These are phyloP conservation scores for Percopsis transmontana DNA, from an alignment of 2,113 vertebrate species.

Conservation along the genomic window DNA sequence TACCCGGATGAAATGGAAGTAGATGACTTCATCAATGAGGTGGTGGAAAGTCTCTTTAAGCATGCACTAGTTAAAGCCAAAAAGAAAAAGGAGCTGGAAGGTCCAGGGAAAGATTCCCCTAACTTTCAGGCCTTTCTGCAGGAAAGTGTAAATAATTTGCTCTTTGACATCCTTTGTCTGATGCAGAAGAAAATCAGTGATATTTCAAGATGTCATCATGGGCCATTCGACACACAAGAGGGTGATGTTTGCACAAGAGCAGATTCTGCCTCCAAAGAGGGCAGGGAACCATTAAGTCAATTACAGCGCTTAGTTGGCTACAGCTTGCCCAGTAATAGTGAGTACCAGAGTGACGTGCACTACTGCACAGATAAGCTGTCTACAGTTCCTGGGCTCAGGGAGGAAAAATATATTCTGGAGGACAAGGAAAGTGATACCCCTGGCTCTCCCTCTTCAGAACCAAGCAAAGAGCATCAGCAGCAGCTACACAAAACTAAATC, in stretches of 20 bases:
- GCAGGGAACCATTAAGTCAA: constrained; percentile 58
- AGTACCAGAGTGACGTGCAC: constrained; percentile 38
- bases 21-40: constrained; percentile 85
- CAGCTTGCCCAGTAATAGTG: constrained; percentile 44
- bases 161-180: constrained; percentile 86
- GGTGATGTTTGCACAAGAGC: constrained; percentile 39
- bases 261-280: constrained; percentile 39
- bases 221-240: constrained; percentile 48
- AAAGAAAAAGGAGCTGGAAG: constrained; percentile 74
- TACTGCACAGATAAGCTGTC: constrained; percentile 53
- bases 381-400: constrained; percentile 36
- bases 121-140: constrained; percentile 77
- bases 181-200: constrained; percentile 88
- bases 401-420: constrained; percentile 48
- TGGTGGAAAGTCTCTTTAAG: constrained; percentile 87
- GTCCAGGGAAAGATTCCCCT: constrained; percentile 61
- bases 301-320: constrained; percentile 53
- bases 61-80: constrained; percentile 86
- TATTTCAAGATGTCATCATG: constrained; percentile 72
- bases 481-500: constrained; percentile 43
- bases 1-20: constrained; percentile 73
- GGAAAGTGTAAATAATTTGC: constrained; percentile 83
- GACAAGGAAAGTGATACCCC: constrained; percentile 54
- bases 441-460: constrained; percentile 8
- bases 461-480: constrained; percentile 63